These are phyloP conservation scores for Phrynocephalus forsythii DNA, from an alignment of 2,797 vertebrate species.

Conservation along the genomic window DNA sequence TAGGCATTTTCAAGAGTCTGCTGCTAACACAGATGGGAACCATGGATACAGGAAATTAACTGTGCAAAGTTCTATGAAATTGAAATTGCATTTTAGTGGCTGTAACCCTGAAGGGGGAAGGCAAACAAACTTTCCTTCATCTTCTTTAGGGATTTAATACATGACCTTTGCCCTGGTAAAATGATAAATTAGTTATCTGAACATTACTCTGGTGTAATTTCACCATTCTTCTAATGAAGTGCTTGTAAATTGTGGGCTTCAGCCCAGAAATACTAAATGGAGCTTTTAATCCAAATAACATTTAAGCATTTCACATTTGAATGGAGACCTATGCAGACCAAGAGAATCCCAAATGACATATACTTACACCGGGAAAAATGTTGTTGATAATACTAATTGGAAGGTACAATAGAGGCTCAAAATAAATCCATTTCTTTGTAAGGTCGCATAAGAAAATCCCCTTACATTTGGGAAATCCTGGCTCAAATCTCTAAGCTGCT, in stretches of 20 bases:
- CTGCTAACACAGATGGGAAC: constrained; percentile 13
- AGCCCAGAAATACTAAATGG: background rate
- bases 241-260: background rate
- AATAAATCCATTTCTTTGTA: background rate
- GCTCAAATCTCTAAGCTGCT: background rate
- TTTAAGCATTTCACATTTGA: background rate
- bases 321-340: constrained; percentile 24
- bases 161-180: constrained; percentile 7
- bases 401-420: background rate
- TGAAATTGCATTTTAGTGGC: constrained; percentile 16
- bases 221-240: constrained; percentile 45
- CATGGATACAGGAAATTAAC: constrained; percentile 46
- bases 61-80: constrained; percentile 39
- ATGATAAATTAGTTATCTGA: constrained; percentile 13
- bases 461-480: background rate
- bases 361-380: constrained; percentile 11
- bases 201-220: background rate
- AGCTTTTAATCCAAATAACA: constrained; percentile 1
- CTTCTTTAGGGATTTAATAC: background rate
- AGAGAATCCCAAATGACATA: rapidly evolving
- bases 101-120: background rate
- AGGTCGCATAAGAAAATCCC: background rate
- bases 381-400: background rate
- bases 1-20: constrained; percentile 18
- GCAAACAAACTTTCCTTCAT: constrained; percentile 19